Percentiles rank a stretch among this genome's conserved stretches.
phyloP scores from a whole-genome alignment of 1,140 invertebrate genomes.

The Coptotermes formosanus region DNA sequence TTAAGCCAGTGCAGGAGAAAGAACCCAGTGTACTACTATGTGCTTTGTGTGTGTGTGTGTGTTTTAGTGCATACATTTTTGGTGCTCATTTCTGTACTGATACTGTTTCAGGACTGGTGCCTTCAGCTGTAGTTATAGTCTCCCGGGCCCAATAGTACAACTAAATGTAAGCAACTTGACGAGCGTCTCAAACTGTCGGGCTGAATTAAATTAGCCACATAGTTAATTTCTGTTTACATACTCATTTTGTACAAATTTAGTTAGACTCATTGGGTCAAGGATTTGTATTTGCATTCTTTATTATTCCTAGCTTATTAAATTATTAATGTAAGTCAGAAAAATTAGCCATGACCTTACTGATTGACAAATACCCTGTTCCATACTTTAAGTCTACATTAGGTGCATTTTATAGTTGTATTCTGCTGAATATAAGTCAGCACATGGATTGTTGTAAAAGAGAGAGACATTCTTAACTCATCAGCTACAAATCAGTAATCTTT shows the following conservation, averaged over 20 bases:
- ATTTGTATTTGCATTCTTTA: background rate
- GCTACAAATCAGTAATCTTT: too few relatives aligned
- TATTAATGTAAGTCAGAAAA: background rate
- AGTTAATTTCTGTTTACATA: background rate
- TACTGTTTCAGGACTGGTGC: conserved; percentile 25
- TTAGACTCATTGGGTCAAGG: background rate
- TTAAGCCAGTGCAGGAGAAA: too few relatives aligned
- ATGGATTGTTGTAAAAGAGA: too few relatives aligned
- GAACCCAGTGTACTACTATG: too few relatives aligned
- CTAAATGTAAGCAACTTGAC: background rate
- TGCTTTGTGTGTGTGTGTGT: too few relatives aligned
- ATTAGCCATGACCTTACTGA: background rate
- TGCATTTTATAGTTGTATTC: too few relatives aligned
- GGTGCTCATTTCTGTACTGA: background rate
- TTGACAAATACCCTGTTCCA: too few relatives aligned
- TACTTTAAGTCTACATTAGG: too few relatives aligned
- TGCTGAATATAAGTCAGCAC: too few relatives aligned
- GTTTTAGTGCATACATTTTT: background rate
- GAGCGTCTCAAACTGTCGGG: background rate
- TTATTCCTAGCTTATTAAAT: background rate
- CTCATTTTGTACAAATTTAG: background rate
- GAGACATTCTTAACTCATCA: too few relatives aligned
- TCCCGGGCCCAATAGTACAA: conserved; percentile 13
- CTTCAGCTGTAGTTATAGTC: conserved; percentile 28
- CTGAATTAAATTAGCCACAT: background rate